Percentiles rank a stretch among this genome's conserved stretches.
These are phyloP conservation scores for Alauda arvensis DNA, from an alignment of 2,797 vertebrate species.

Conservation along the genomic window DNA sequence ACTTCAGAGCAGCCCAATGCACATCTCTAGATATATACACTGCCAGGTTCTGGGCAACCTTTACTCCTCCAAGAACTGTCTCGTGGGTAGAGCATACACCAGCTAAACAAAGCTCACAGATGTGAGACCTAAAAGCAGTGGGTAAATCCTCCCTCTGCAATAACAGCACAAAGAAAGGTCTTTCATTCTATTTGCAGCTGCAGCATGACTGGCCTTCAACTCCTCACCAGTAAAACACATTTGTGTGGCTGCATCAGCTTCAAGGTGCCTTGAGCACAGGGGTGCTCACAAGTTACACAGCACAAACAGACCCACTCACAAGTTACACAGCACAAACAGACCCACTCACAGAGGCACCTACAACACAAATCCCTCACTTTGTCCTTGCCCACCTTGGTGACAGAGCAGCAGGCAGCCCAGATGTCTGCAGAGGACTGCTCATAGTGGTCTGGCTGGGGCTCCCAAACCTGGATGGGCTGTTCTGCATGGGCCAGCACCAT, in stretches of 20 bases:
- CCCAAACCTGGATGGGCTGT: conserved; percentile 83
- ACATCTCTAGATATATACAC: background rate
- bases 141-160: background rate
- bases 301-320: accelerated
- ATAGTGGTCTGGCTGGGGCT: conserved; percentile 82
- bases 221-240: background rate
- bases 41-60: background rate
- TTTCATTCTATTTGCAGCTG: background rate
- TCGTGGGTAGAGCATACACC: accelerated
- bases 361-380: background rate
- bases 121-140: background rate
- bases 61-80: background rate
- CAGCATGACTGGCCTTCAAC: background rate
- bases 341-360: background rate
- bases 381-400: conserved; percentile 78
- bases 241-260: background rate
- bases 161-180: background rate
- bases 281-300: background rate
- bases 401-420: conserved; percentile 87
- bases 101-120: background rate
- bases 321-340: background rate
- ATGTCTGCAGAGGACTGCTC: conserved; percentile 92
- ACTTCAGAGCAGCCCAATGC: background rate
- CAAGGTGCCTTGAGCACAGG: background rate
- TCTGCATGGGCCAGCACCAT: conserved; percentile 75